Conservation (phyloP, 2,888 invertebrate species). For the Auanema sp. region DNA sequence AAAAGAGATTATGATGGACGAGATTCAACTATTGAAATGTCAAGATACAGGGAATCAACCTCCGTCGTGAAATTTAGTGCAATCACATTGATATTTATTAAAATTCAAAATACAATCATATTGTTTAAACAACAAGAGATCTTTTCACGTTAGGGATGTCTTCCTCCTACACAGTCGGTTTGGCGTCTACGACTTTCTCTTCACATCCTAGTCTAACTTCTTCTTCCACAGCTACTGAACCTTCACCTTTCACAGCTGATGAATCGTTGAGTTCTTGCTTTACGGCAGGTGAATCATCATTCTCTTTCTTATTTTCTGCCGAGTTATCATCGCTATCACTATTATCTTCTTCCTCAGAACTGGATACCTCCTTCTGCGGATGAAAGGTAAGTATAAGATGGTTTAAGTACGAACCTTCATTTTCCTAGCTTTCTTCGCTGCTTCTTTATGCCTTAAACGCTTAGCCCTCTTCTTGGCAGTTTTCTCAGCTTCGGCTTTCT, state of each 20-base stretch:
- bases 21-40: too few relatives aligned
- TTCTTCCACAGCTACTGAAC: too few relatives aligned
- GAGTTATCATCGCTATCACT: constrained; percentile 19
- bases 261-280: too few relatives aligned
- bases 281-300: background rate
- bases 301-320: constrained; percentile 2
- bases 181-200: constrained; percentile 8
- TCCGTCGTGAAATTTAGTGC: background rate
- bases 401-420: constrained; percentile 20
- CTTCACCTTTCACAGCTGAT: too few relatives aligned
- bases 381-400: background rate
- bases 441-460: constrained; percentile 67
- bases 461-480: constrained; percentile 84
- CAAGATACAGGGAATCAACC: background rate
- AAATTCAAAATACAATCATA: background rate
- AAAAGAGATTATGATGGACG: background rate
- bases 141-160: too few relatives aligned
- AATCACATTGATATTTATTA: background rate
- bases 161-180: constrained; percentile 6
- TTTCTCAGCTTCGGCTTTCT: constrained; percentile 48
- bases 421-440: constrained; percentile 31
- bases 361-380: constrained; percentile 10
- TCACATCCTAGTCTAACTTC: constrained; percentile 16
- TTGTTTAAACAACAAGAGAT: constrained; percentile 1
- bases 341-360: constrained; percentile 17